A percentile compares a stretch with the other conserved stretches of the same genome.
Evolutionary conservation across 2,797 vertebrate genomes (phyloP).

Genomic region (Ceyx erithaca): DNA sequence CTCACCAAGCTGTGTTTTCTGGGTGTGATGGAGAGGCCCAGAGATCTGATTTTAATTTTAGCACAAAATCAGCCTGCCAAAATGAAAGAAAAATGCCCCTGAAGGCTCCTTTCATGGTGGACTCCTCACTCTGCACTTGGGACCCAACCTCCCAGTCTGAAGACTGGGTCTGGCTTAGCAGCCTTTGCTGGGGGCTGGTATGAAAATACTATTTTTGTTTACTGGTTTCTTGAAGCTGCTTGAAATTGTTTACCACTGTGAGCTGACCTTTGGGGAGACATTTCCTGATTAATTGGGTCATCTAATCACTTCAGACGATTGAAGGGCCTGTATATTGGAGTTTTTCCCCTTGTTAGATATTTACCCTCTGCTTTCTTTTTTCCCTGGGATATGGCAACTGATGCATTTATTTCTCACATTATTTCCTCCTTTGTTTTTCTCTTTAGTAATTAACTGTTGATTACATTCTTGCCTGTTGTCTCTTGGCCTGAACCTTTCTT

Average conservation of each 20-base stretch:
- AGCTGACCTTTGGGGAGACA: conserved; percentile 13
- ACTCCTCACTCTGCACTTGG: neutral
- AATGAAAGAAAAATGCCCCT: too few species aligned
- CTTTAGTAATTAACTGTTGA: neutral
- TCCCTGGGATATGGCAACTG: neutral
- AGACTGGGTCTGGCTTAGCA: neutral
- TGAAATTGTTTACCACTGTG: neutral
- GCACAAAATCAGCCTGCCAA: neutral
- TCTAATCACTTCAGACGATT: neutral
- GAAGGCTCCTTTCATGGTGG: neutral
- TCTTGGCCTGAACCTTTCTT: neutral
- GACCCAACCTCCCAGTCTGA: neutral
- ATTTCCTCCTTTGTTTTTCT: neutral
- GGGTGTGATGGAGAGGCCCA: accelerated
- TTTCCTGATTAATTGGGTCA: conserved; percentile 10
- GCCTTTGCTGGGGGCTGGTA: neutral
- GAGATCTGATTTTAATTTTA: neutral
- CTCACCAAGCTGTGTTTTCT: neutral
- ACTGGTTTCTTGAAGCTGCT: neutral
- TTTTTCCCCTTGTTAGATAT: neutral
- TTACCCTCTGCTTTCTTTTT: neutral
- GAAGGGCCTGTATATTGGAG: neutral
- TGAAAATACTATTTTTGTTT: neutral
- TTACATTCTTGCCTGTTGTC: neutral
- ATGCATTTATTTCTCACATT: neutral